A percentile compares a stretch with the other conserved stretches of the same genome.
phyloP scores from a whole-genome alignment of 2,888 invertebrate genomes.

The Kryphioiulus occultus region DNA sequence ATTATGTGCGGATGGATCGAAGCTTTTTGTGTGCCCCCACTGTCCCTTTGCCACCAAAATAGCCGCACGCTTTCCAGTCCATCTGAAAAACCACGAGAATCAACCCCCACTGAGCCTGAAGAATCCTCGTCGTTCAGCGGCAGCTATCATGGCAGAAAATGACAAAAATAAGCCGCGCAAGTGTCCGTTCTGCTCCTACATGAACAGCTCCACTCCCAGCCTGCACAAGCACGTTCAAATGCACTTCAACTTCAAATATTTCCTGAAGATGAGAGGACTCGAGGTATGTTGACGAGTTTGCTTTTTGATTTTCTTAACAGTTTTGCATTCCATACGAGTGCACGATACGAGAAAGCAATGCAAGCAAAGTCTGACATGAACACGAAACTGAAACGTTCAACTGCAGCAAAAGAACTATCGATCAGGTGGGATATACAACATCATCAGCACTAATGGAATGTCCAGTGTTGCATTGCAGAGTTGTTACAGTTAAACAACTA shows the following conservation, averaged over 20 bases:
- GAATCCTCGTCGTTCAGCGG: constrained; percentile 12
- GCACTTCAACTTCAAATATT: background rate
- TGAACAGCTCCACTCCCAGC: background rate
- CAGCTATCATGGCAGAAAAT: background rate
- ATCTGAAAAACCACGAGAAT: constrained; percentile 10
- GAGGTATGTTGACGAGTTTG: background rate
- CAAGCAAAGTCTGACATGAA: too few species aligned
- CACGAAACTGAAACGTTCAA: too few species aligned
- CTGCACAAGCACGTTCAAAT: constrained; percentile 23
- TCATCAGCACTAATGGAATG: too few species aligned
- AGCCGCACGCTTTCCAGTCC: background rate
- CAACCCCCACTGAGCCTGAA: background rate
- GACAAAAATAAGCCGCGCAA: background rate
- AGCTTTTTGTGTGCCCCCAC: background rate
- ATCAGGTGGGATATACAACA: too few species aligned
- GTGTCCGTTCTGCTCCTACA: constrained; percentile 3
- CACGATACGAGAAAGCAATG: too few species aligned
- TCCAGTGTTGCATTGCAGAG: too few species aligned
- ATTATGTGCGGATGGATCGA: background rate
- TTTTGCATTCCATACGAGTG: too few species aligned
- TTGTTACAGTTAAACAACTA: too few species aligned
- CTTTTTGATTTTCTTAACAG: too few species aligned
- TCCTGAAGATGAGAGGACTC: background rate
- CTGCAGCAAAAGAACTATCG: too few species aligned
- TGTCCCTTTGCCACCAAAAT: constrained; percentile 23